Evolutionary conservation across 2,888 invertebrate species (phyloP), one percentile per base, ranked within the genome.

Genomic region (Dryococelus australis): DNA sequence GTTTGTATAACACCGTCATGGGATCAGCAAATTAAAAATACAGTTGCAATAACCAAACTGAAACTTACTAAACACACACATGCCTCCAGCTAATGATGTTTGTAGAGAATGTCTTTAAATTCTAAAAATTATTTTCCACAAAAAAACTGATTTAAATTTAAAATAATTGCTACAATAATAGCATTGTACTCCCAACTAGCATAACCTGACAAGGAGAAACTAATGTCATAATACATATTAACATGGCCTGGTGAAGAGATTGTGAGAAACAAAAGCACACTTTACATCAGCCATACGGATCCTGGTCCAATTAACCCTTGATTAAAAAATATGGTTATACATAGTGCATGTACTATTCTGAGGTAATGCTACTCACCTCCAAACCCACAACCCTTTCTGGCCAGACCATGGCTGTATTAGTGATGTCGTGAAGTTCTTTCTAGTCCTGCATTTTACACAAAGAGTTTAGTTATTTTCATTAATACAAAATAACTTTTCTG

Each of bases 291-390:
- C 43, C 35, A 20, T 35, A 13, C 9, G 24, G 43, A 28, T 83
- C 83, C 83, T 83, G 83, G 83, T 83, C 83, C 83, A 83, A 83
- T 83, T 28, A 83, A 83, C 83, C 83, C 83, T 83, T 83, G 83
- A 43, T 35, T 3, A n/a, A n/a, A n/a, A n/a, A n/a, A 65, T 51
- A 20, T 51, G 12, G 51, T 65, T 65, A 65, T n/a, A 65, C n/a
- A 65, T 24, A 65, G 0, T n/a, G 65, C 65, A 65, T 24, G 65
- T 10, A 65, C 83, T 27, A 35, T 83, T 83, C 20, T 35, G 35
- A 16, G 24, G 83, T 27, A 83, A 35, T 12, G 24, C 43, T 83
- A 83, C 83, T 83, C 83, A 83, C 83, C 83, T 83, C 83, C 28
- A 83, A 83, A 83, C 83, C 83, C 83, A 83, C 28, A 83, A 27